Evolutionary conservation across 2,888 invertebrate genomes (phyloP), one percentile per base, ranked within the genome.

Genomic region (Drosophila heteroneura): DNA sequence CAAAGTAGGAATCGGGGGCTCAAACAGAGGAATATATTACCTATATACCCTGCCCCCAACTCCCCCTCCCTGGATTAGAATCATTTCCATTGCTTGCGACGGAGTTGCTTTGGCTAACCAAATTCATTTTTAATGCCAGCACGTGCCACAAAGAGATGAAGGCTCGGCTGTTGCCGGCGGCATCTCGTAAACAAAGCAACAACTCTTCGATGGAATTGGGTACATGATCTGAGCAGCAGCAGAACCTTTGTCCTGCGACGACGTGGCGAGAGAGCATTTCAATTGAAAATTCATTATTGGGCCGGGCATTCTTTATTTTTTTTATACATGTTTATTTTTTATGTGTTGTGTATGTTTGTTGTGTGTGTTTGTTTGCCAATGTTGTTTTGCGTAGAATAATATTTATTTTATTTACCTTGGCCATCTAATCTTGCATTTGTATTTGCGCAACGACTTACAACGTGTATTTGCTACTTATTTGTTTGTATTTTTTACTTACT

Each of bases 111-210:
- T 37, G 53, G 37, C 59, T 61, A 64, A 70, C 76, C 83, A 79
- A 85, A 83, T 85, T 83, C 81, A 89, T 86, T 85, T 86, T 85
- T 85, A 82, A 82, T 82, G 83, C 72, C 71, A 82, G 66, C 82
- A 82, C 82, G 82, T 82, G 82, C 68, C 70, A 39, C 81, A 65
- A 75, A 66, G 73, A 84, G 85, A 84, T 78, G 81, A 76, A 69
- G 63, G 73, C 35, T 35, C 35, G 35, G 16, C 73, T 54, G 74
- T 67, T 82, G 71, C 81, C 63, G 37, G 64, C 61, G 71, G 77
- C 74, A 26, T 9, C 47, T 74, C 83, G 72, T 88, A 85, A 85
- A 85, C 79, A 85, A 85, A 85, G 74, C 67, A 70, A 76, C 63
- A 70, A 76, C 28, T 47, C 47, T 26, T 74, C 81, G 62, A 82